Evolutionary conservation across 2,888 invertebrate genomes (phyloP), one percentile per base, ranked within the genome.

Genomic region (Bruchidius siliquastri): DNA sequence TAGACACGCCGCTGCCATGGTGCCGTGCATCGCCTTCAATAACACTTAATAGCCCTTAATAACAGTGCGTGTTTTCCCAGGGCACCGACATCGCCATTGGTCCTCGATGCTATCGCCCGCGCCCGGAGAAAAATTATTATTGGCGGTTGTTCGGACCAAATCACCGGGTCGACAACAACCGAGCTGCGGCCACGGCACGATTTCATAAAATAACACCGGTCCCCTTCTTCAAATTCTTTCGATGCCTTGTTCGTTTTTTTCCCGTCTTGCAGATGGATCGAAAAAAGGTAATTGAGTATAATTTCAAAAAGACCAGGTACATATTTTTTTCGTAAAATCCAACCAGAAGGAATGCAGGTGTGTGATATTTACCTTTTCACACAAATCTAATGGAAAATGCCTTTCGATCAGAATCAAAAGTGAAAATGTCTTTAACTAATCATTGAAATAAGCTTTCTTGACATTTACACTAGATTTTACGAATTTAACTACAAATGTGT

Each of bases 31-130:
- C 86, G 86, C 83, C 86, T 84, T 84, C 86, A 86, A 87, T 87
- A 86, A 86, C 82, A 86, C 84, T 84, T 87, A 87, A 87, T 87
- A 86, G 86, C 83, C 85, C 86, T 79, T 87, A 87, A 87, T 87
- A 86, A 87, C 80, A 86, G 86, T 86, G 85, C 86, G 86, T 86
- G 86, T 79, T 80, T 76, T 78, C 75, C 78, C 81, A 77, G 79
- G 81, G 78, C 81, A 83, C 83, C 82, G 69, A 84, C 84, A 86
- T 68, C 22, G 68, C 49, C 49, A 49, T 86, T 86, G 86, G 86
- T 80, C 82, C 81, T 74, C 74, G 77, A 77, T 79, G 83, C 83
- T 85, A 86, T 86, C 86, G 84, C 85, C 49, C 49, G 49, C 8
- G 49, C 49, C 49, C 86, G 85, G 85, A 84, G 85, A 86, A 85